Evolutionary conservation across 2,113 vertebrate species (phyloP).

Genomic region (Prinia subflava): DNA sequence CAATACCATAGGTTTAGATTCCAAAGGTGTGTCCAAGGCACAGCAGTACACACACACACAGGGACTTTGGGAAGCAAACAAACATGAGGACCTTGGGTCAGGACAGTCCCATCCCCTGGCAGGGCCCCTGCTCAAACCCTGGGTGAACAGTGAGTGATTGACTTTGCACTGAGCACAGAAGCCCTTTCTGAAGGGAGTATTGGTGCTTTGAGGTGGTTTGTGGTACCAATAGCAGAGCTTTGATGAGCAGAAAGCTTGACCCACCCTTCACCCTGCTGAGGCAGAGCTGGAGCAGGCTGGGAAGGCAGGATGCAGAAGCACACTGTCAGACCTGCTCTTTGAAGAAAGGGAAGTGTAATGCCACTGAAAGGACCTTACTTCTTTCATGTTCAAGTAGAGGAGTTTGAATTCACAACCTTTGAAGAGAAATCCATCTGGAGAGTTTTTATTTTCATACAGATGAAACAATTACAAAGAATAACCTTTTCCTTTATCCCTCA

Average conservation of each 20-base stretch:
- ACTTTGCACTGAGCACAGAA: neutral
- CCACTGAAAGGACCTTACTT: neutral
- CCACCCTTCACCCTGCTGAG: neutral
- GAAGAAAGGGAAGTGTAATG: neutral
- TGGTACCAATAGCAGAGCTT: neutral
- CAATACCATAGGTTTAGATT: neutral
- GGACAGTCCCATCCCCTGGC: rapidly evolving
- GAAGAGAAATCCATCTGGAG: neutral
- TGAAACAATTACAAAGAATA: neutral
- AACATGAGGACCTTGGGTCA: rapidly evolving
- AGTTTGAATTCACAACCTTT: neutral
- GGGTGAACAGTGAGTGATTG: neutral
- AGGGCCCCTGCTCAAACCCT: neutral
- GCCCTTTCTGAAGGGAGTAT: neutral
- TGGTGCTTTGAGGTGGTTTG: neutral
- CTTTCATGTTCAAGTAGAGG: neutral
- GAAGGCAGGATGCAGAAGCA: neutral
- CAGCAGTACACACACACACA: neutral
- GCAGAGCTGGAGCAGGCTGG: neutral
- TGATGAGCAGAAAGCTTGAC: neutral
- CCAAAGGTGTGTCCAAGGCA: neutral
- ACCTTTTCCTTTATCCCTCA: neutral
- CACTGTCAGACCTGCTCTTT: neutral
- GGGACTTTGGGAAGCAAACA: neutral
- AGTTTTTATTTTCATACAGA: neutral